Evolutionary conservation across 1,140 invertebrate species (phyloP).

Genomic region (Thaumetopoea pityocampa): DNA sequence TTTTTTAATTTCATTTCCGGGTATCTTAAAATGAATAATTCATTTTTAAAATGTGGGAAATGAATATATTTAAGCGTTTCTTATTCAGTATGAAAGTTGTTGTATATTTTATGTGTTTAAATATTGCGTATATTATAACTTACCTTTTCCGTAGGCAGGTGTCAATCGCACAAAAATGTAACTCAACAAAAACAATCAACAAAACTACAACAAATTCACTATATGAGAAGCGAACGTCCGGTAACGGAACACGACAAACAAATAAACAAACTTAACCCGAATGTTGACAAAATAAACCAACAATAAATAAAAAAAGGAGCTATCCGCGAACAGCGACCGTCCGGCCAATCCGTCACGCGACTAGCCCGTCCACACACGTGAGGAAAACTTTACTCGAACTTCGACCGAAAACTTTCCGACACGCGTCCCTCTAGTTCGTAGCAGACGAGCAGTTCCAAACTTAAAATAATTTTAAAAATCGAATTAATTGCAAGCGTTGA

Average conservation of each 20-base stretch:
- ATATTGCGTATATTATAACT: too few relatives aligned
- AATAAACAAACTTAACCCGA: constrained; percentile 36
- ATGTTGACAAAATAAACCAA: constrained; percentile 34
- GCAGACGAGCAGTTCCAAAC: constrained; percentile 16
- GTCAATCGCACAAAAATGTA: constrained; percentile 26
- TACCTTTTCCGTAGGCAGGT: constrained; percentile 35
- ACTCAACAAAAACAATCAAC: constrained; percentile 52
- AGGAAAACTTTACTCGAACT: constrained; percentile 49
- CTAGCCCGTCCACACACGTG: constrained; percentile 44
- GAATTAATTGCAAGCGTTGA: constrained; percentile 31
- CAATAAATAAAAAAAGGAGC: constrained; percentile 25
- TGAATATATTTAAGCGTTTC: too few relatives aligned
- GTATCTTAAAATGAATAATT: too few relatives aligned
- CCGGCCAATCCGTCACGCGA: constrained; percentile 50
- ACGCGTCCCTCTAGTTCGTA: constrained; percentile 46
- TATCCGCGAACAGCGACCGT: constrained; percentile 27
- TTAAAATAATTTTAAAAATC: too few relatives aligned
- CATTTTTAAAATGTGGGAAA: constrained; percentile 9
- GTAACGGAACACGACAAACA: constrained; percentile 34
- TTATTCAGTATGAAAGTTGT: too few relatives aligned
- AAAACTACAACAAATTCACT: constrained; percentile 63
- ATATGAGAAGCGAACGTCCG: constrained; percentile 46
- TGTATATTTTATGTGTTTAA: too few relatives aligned
- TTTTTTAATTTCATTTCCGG: too few relatives aligned
- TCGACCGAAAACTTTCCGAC: constrained; percentile 46